Conservation (phyloP, 2,888 invertebrate species). For the Aethes cnicana region DNA sequence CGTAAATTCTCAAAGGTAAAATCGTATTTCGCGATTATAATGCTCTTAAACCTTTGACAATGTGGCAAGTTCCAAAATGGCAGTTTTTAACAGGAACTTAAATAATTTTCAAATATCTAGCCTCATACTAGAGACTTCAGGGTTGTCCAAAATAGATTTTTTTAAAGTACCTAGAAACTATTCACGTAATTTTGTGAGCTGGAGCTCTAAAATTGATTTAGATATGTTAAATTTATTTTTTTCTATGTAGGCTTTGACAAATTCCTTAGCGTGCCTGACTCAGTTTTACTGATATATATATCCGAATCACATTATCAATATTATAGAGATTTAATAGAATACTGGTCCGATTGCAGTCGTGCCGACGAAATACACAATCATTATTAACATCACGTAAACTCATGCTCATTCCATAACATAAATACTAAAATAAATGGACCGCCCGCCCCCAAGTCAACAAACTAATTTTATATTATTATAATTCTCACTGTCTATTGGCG, state of each 20-base stretch:
- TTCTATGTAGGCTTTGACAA: conserved; percentile 38
- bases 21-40: no score
- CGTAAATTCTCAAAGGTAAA: conserved; percentile 3
- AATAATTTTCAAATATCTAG: no score
- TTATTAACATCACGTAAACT: conserved; percentile 65
- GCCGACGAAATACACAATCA: conserved; percentile 31
- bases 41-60: background rate
- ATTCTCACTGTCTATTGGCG: conserved; percentile 32
- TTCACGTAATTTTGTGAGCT: no score
- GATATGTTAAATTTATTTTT: conserved; percentile 54
- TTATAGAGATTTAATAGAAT: conserved; percentile 55
- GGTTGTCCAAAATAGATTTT: conserved; percentile 1
- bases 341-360: conserved; percentile 69
- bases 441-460: conserved; percentile 4
- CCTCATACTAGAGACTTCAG: no score
- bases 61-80: conserved; percentile 17
- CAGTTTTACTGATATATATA: conserved; percentile 72
- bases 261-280: conserved; percentile 47
- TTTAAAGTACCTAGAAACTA: no score
- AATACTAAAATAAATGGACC: conserved; percentile 38
- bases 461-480: conserved; percentile 27
- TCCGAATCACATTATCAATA: conserved; percentile 29
- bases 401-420: conserved; percentile 62
- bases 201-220: conserved; percentile 39
- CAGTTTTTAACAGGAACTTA: conserved; percentile 24